Evolutionary conservation across 1,140 invertebrate species (phyloP), one percentile per base, ranked within the genome.

Genomic region (Colletes gigas): DNA sequence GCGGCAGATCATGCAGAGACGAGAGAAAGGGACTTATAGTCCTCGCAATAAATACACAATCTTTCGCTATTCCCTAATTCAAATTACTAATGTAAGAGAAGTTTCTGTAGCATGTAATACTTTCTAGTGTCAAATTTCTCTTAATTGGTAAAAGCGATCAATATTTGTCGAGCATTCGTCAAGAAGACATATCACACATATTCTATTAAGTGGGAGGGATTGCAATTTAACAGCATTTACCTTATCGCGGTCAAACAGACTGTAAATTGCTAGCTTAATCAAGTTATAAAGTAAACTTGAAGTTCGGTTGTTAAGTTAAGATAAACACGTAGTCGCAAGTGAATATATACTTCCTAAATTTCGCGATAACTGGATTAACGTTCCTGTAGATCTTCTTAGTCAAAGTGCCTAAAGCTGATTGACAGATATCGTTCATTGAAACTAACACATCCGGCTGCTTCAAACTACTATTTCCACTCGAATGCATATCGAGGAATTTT

Each of bases 231-330:
- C n/a, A 4, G 4, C 15, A 5, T 59, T 10, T n/a, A 10, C 19
- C 5, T 41, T 10, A 21, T 41, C 12, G 4, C 12, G 10, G 9
- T 41, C 7, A 15, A 4, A 8, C 0, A 10, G 15, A 7, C 55
- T 50, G 4, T 0, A 19, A 50, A 44, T 60, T 50, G 12, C 44
- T 3, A 6, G 14, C 39, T n/a, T 71, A 71, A 77, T 41, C 4
- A 78, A 50, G 21, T 52, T 71, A n/a, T 21, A 52, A 60, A 19
- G 57, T 70, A 71, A 70, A 70, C 75, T 6, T 17, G 14, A 15
- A 21, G 12, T 21, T 52, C 19, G 55, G n/a, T 7, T 41, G 39
- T 41, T 60, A 76, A 67, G 52, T 47, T 59, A 17, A 0, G 14
- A 60, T 44, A n/a, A 77, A 50, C 21, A n/a, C 17, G 39, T n/a